phyloP scores from a whole-genome alignment of 2,113 vertebrate species.

The Blennius ocellaris region DNA sequence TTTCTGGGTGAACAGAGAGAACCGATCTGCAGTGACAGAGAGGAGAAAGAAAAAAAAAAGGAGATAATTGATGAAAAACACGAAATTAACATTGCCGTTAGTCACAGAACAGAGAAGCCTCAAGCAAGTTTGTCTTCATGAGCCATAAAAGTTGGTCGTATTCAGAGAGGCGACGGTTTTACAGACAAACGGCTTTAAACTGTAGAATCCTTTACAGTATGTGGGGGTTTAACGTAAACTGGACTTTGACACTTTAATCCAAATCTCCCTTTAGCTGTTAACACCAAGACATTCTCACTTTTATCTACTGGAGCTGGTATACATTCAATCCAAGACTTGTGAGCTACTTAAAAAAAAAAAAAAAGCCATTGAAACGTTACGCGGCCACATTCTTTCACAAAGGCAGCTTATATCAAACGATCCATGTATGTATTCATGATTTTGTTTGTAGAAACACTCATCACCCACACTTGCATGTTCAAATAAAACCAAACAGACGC shows the following conservation, averaged over 20 bases:
- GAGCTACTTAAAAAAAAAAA: constrained; percentile 27
- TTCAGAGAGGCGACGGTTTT: not conserved
- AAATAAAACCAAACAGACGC: too few species aligned
- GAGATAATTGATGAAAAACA: not conserved
- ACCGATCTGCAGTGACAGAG: constrained; percentile 58
- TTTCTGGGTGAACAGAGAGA: constrained; percentile 83
- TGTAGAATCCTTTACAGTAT: not conserved
- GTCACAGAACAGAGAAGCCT: not conserved
- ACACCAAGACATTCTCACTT: not conserved
- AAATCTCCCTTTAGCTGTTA: constrained; percentile 26
- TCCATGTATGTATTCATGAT: too few species aligned
- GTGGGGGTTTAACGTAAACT: not conserved
- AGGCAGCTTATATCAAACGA: too few species aligned
- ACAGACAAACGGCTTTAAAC: not conserved
- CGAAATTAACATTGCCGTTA: not conserved
- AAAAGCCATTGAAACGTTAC: not conserved
- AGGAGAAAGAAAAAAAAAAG: constrained; percentile 4
- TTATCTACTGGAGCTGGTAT: constrained; percentile 1
- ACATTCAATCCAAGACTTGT: constrained; percentile 7
- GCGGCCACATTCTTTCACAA: constrained; percentile 7
- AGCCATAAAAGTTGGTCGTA: too few species aligned
- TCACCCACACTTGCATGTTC: too few species aligned
- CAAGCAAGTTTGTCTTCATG: not conserved
- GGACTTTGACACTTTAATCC: constrained; percentile 56
- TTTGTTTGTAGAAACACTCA: too few species aligned